These are phyloP conservation scores for Diplogasteroides magnus DNA, from an alignment of 1,140 invertebrate genomes.

Conservation along the genomic window DNA sequence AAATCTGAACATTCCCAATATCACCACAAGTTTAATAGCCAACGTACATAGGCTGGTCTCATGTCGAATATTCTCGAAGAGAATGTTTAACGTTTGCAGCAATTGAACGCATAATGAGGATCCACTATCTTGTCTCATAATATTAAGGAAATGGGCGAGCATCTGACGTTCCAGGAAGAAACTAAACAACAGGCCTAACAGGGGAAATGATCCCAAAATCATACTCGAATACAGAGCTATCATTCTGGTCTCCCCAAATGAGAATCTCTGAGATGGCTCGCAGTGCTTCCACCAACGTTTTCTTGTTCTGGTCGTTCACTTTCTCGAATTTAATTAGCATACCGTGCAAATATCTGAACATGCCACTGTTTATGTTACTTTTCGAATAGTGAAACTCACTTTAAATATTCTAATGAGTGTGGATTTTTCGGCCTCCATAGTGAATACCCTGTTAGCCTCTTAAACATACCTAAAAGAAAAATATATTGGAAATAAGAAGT, in stretches of 20 bases:
- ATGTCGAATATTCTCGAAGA: slow-evolving; percentile 92
- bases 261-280: slow-evolving; percentile 95
- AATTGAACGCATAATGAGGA: slow-evolving; percentile 95
- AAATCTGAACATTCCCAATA: too few species aligned
- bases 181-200: slow-evolving; percentile 61
- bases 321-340: slow-evolving; percentile 91
- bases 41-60: slow-evolving; percentile 95
- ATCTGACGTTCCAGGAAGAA: slow-evolving; percentile 99
- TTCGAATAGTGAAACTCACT: slow-evolving; percentile 35
- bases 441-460: slow-evolving; percentile 20
- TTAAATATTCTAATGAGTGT: slow-evolving; percentile 52
- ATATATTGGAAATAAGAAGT: background rate
- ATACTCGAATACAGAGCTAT: slow-evolving; percentile 97
- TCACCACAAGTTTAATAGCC: slow-evolving; percentile 18
- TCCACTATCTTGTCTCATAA: slow-evolving; percentile 94
- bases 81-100: slow-evolving; percentile 92
- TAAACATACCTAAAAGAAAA: slow-evolving; percentile 8
- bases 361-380: background rate
- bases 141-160: slow-evolving; percentile 92
- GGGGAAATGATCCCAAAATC: slow-evolving; percentile 55
- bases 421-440: slow-evolving; percentile 54
- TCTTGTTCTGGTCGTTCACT: slow-evolving; percentile 87
- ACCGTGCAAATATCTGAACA: slow-evolving; percentile 77
- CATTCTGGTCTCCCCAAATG: slow-evolving; percentile 99
- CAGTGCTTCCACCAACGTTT: slow-evolving; percentile 89